Base-by-base conservation (phyloP, 1,140 invertebrate species). In the Bombyx mandarina region DNA sequence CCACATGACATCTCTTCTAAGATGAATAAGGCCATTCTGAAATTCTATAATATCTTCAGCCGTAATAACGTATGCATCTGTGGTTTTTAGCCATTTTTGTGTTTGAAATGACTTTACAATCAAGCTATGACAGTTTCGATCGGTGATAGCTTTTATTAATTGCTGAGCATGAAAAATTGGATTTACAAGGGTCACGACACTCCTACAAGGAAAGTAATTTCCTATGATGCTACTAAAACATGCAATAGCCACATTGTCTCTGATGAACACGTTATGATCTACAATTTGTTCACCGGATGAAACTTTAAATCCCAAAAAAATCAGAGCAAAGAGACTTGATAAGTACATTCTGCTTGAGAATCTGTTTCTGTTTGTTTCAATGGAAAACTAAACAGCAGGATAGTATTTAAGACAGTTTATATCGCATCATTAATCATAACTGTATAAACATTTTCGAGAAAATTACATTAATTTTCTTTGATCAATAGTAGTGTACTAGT, bases 1-100 rank as follows among this genome's bases (percentile, higher is more conserved):
- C 71, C 71, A 76, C 52, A 69, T 63, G 8, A 64, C 26, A 45
- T 77, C 67, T 49, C 54, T 67, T 45, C 57, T 55, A 10, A 74
- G 43, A 9, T 61, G n/a, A 7, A 49, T 12, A 42, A 77, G 43
- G 42, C 57, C 56, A 45, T 26, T 46, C 7, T 45, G 48, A n/a
- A 75, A 52, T 18, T 69, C 60, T 46, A 54, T 10, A 12, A 58
- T 50, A 26, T 67, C 42, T 57, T 64, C 51, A 1, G 57, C 52
- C 45, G 57, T 55, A 35, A 76, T 69, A 1, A 76, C 9, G 47
- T 76, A 74, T 18, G 65, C 46, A 7, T 58, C 51, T n/a, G 63
- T 66, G 54, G 7, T 58, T 22, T 69, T 44, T 10, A 58, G 54
- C 58, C 60, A 69, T 45, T 58, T 26, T 7, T 48, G 52, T 9